Evolutionary conservation across 2,797 vertebrate genomes (phyloP), one percentile per base, ranked within the genome.

Genomic region (Apogon hyalosoma): DNA sequence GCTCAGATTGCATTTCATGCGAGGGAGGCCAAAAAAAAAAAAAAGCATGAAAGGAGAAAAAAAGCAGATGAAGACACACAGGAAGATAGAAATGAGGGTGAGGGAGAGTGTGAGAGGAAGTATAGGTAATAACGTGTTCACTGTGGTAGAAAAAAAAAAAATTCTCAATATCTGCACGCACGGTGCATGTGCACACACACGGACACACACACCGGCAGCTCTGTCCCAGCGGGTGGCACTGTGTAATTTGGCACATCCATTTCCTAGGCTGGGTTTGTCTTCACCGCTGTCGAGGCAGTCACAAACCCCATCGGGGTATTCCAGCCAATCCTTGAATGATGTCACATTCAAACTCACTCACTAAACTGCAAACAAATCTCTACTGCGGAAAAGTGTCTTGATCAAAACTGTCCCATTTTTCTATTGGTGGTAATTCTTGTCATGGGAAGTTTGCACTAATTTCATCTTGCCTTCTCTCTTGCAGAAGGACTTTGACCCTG

Each of bases 171-270:
- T 49, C 62, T 62, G 50, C 68, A 67, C 75, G 57, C 68, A 51
- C 24, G 24, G 24, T 28, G 24, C 24, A 28, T 28, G 24, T 28
- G 24, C 67, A 50, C 63, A 48, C 55, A 47, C 50, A 59, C 47
- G 59, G 19, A 68, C 60, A 63, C 64, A 54, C 79, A 88, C 83
- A 84, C 73, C 71, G 76, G 73, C 68, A 73, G 65, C 65, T 69
- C 78, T 73, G 50, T 90, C 89, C 87, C 89, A 88, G 69, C 52
- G 85, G 90, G 86, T 74, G 85, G 77, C 79, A 83, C 63, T 77
- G 69, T 92, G 86, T 90, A 88, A 91, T 91, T 90, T 91, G 90
- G 87, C 88, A 90, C 86, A 90, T 90, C 84, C 77, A 89, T 89
- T 90, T 90, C 82, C 85, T 56, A 60, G 72, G 55, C 71, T 78